Conservation (phyloP, 2,797 vertebrate genomes). For the Lophius americanus region DNA sequence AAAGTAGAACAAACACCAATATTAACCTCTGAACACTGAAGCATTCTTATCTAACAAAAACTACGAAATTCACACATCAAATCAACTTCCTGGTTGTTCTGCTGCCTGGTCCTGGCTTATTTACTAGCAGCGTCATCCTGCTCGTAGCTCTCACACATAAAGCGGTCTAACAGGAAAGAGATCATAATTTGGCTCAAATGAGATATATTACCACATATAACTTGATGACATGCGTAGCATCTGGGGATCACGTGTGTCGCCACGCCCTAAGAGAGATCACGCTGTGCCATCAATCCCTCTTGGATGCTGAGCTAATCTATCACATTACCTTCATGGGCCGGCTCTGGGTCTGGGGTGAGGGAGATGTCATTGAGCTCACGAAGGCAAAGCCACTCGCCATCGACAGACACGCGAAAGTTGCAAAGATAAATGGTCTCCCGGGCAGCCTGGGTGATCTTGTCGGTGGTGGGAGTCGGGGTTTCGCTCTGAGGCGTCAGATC, state of each 20-base stretch:
- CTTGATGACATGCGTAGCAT: neutral
- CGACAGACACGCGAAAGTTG: conserved; percentile 99
- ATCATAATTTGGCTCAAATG: conserved; percentile 45
- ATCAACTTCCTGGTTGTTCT: conserved; percentile 60
- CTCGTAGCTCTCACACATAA: conserved; percentile 15
- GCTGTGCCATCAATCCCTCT: conserved; percentile 13
- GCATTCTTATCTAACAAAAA: neutral
- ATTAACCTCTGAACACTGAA: neutral
- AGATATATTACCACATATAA: conserved; percentile 10
- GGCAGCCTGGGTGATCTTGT: conserved; percentile 99
- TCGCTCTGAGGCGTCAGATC: conserved; percentile 97
- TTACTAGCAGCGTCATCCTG: conserved; percentile 45
- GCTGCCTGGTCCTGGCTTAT: conserved; percentile 25
- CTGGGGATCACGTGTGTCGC: conserved; percentile 33
- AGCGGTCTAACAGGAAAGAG: neutral
- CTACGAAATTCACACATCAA: neutral
- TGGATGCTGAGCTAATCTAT: conserved; percentile 26
- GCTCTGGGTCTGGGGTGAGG: conserved; percentile 98
- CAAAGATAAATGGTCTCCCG: conserved; percentile 99
- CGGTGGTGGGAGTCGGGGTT: conserved; percentile 97
- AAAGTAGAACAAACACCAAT: neutral
- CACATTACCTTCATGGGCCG: conserved; percentile 95
- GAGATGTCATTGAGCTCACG: conserved; percentile 99
- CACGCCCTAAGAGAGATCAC: conserved; percentile 56
- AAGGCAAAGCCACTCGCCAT: conserved; percentile 98